Conservation (phyloP, 2,888 invertebrate species). For the Rugalucina vietnamica region DNA sequence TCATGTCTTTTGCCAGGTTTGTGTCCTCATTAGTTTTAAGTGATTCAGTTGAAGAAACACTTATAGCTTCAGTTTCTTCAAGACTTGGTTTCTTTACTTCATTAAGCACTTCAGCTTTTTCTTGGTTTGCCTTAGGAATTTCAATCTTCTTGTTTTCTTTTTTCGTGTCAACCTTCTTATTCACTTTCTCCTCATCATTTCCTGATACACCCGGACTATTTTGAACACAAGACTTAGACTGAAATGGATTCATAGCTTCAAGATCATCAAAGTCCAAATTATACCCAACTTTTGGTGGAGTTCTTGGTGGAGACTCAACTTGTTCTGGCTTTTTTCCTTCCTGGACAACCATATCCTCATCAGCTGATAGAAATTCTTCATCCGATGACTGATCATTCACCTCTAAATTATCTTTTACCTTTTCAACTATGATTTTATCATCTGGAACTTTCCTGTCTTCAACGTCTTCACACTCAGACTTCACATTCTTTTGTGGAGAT, state of each 20-base stretch:
- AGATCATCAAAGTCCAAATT: slow-evolving; percentile 63
- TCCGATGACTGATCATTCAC: slow-evolving; percentile 41
- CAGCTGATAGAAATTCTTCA: slow-evolving; percentile 53
- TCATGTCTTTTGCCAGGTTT: no score
- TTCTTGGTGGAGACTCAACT: slow-evolving; percentile 40
- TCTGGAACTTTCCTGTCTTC: not conserved
- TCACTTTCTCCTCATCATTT: no score
- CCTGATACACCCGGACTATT: slow-evolving; percentile 45
- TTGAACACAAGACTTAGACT: slow-evolving; percentile 35
- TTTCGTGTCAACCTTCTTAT: no score
- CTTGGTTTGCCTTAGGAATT: no score
- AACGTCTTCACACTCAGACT: not conserved
- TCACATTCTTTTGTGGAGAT: no score
- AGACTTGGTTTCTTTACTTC: no score
- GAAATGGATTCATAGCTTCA: slow-evolving; percentile 63
- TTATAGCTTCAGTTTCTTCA: no score
- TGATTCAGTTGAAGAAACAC: no score
- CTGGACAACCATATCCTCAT: slow-evolving; percentile 47
- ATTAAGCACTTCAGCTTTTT: no score
- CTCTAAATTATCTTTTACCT: not conserved
- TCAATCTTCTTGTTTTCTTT: no score
- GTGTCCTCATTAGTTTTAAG: no score
- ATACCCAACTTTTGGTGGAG: slow-evolving; percentile 55
- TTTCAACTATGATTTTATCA: not conserved
- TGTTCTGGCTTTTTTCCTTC: slow-evolving; percentile 28